These are phyloP conservation scores for Heliothis peltigera DNA, from an alignment of 2,888 invertebrate genomes.

Conservation along the genomic window DNA sequence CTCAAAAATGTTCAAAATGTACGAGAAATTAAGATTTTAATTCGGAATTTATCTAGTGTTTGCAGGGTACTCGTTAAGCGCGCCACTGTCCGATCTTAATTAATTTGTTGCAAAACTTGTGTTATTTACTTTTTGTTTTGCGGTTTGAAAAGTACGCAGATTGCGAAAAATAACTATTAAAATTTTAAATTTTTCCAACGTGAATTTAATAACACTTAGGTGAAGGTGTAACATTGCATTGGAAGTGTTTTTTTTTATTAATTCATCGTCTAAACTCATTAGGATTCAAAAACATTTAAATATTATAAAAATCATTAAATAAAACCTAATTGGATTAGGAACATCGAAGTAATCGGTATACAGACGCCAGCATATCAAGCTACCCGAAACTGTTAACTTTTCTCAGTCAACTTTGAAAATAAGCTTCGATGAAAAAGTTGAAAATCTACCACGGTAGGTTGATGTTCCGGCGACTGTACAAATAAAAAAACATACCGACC, in stretches of 20 bases:
- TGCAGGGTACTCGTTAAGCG: constrained; percentile 37
- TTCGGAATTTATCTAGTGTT: constrained; percentile 54
- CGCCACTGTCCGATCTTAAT: constrained; percentile 37
- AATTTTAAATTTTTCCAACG: not conserved
- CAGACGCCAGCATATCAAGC: no score
- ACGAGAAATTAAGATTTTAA: constrained; percentile 42
- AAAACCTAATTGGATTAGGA: no score
- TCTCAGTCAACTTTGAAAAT: no score
- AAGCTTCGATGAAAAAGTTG: no score
- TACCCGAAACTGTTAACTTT: no score
- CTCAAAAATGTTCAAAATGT: constrained; percentile 26
- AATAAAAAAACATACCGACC: no score
- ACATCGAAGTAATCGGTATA: no score
- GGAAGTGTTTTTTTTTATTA: no score
- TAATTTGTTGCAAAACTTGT: constrained; percentile 46
- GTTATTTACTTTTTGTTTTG: constrained; percentile 21
- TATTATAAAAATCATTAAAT: no score
- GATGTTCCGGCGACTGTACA: not conserved
- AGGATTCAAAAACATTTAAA: no score
- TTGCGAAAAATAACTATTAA: not conserved
- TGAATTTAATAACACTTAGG: not conserved
- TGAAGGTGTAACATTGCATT: not conserved
- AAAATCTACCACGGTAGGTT: no score
- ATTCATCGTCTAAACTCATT: no score
- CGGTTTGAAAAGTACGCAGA: constrained; percentile 10